Base-by-base conservation (phyloP, 2,113 vertebrate species). In the Electrona antarctica region DNA sequence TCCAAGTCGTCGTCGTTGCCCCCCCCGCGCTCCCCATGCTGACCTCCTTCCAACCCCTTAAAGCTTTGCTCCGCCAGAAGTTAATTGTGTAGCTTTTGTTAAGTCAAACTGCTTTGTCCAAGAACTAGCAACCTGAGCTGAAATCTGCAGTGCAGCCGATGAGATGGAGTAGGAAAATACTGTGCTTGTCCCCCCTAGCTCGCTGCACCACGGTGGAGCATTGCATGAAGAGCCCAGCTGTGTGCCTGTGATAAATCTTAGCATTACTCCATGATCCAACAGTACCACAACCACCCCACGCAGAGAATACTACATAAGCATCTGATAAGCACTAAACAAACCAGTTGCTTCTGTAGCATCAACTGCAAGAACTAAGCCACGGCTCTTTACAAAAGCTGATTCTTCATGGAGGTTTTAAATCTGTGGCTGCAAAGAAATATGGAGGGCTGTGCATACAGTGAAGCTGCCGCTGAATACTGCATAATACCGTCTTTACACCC, bases 271-370 rank as follows among this genome's bases (percentile, higher is more conserved):
- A 41, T 62, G 78, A 66, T 66, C 65, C 48, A 56, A 72, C 72
- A 47, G 68, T 49, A 67, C 76, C 63, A 64, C 76, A 82, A 50
- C 73, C 67, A 76, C 66, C 71, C 46, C 47, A 79, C 80, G 64
- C 74, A 41, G 33, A 41, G 33, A 41, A 41, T 3, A 41, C 33
- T 41, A 41, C 33, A 21, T 21, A 21, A 8, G 68, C 28, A 72
- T 80, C 74, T 65, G 51, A 66, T 79, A 71, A 60, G 69, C 64
- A 73, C 60, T 7, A 58, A 6, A 15, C 21, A 7, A 74, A 78
- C 67, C 62, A 71, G 77, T 81, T 82, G 82, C 72, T 82, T 84
- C 78, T 82, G 41, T 79, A 62, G 61, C 60, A 79, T 78, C 67
- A 63, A 67, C 64, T 11, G 21, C 54, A 21, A 50, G 57, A 55